phyloP scores from a whole-genome alignment of 1,140 invertebrate species.

The Spodoptera frugiperda region DNA sequence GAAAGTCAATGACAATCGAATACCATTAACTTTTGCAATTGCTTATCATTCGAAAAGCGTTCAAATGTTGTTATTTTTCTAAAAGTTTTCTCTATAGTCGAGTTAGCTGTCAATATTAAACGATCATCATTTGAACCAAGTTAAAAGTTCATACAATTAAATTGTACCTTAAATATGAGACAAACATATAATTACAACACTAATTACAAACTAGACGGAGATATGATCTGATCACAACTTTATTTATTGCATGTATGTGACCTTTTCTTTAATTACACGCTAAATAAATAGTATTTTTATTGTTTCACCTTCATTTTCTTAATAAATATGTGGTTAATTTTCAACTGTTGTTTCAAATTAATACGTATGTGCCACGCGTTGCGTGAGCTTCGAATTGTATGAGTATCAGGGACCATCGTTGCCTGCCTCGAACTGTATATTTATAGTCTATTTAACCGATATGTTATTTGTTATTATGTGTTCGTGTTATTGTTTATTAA shows the following conservation, averaged over 20 bases:
- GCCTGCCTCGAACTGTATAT: not conserved
- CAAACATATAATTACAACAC: constrained; percentile 7
- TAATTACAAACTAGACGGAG: constrained; percentile 5
- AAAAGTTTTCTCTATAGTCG: too few relatives aligned
- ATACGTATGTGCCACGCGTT: constrained; percentile 36
- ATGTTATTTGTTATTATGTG: not conserved
- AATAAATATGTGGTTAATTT: constrained; percentile 51
- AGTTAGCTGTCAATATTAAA: too few relatives aligned
- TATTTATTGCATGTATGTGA: constrained; percentile 51
- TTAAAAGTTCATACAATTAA: not conserved
- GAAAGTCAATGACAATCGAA: too few relatives aligned
- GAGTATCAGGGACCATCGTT: not conserved
- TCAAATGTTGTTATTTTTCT: too few relatives aligned
- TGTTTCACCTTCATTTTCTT: constrained; percentile 28
- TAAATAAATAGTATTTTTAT: constrained; percentile 48
- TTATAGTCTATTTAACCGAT: not conserved
- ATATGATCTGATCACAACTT: constrained; percentile 19
- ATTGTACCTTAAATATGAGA: constrained; percentile 6
- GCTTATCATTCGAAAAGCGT: too few relatives aligned
- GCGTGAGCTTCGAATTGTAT: constrained; percentile 46
- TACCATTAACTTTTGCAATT: too few relatives aligned
- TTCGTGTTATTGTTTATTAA: too few relatives aligned
- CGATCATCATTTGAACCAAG: too few relatives aligned
- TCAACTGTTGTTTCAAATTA: constrained; percentile 49
- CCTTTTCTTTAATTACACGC: constrained; percentile 50